These are phyloP conservation scores for Atrina japonica DNA, from an alignment of 2,888 invertebrate species.

Conservation along the genomic window DNA sequence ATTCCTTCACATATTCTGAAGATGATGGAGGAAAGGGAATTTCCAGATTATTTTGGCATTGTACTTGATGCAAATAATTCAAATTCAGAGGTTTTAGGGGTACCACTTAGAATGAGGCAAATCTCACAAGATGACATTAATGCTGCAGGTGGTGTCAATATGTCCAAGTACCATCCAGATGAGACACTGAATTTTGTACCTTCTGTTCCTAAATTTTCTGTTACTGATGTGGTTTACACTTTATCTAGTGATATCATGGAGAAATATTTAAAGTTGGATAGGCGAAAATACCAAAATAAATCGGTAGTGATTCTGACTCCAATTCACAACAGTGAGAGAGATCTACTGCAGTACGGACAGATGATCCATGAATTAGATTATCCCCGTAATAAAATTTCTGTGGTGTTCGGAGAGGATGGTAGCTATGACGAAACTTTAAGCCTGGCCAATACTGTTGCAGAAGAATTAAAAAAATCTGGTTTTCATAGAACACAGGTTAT, in stretches of 20 bases:
- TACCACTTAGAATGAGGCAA: conserved; percentile 11
- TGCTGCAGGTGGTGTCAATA: conserved; percentile 16
- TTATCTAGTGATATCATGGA: conserved; percentile 49
- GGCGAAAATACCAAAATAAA: conserved; percentile 47
- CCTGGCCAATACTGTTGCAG: conserved; percentile 56
- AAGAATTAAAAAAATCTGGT: conserved; percentile 53
- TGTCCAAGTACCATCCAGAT: conserved; percentile 21
- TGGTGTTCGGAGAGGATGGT: conserved; percentile 76
- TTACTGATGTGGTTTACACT: conserved; percentile 57
- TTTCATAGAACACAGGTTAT: conserved; percentile 64
- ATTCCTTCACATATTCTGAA: background rate
- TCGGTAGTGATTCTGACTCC: conserved; percentile 72
- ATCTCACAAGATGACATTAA: conserved; percentile 16
- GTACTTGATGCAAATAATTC: background rate
- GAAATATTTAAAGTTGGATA: conserved; percentile 47
- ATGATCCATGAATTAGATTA: conserved; percentile 68
- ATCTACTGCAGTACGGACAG: conserved; percentile 59
- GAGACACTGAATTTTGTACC: conserved; percentile 51
- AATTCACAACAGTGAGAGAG: conserved; percentile 66
- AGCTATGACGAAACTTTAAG: conserved; percentile 69
- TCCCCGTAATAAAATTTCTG: conserved; percentile 70
- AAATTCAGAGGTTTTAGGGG: background rate
- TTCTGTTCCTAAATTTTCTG: conserved; percentile 60
- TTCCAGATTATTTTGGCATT: background rate
- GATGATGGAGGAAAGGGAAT: conserved; percentile 17